Base-by-base conservation (phyloP, 64 coral and sea anemone species). In the Hydrozoanthus tunicans region DNA sequence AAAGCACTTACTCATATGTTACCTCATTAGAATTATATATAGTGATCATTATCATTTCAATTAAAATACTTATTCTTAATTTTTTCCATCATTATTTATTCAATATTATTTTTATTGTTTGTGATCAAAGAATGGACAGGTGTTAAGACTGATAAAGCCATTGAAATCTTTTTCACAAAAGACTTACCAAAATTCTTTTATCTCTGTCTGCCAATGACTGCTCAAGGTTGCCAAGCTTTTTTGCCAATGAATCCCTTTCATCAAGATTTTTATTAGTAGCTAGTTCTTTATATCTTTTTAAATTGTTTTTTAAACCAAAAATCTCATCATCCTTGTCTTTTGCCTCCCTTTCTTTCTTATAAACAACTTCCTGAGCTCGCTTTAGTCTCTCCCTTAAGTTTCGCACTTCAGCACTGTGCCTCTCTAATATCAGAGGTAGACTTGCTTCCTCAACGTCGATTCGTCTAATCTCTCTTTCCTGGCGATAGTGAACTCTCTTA, bases 321-420 rank as follows among this genome's bases (percentile, higher is more conserved):
- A 96, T 92, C 71, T 91, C 92, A 25, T 66, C 62, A 62, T 99
- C 97, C 58, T 81, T 62, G 7, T 90, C 94, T 24, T 81, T 83
- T 5, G 94, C 81, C 58, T 99, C 94, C 14, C 79, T 91, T n/a
- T 99, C 97, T 58, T 99, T 99, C 54, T 70, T 91, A 20, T 72
- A 43, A 32, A 93, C 79, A 53, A 86, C 68, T 5, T 93, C 82
- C 74, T 99, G 94, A 73, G 88, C 89, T 77, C 81, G 62, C 25
- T 91, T 86, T n/a, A 99, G 60, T 75, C 94, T 79, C 86, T 99
- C 92, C 52, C 94, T 90, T n/a, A 95, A 90, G 11, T 90, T 96
- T 25, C 90, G 70, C 76, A 96, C 83, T 86, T 99, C 97, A 12
- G 94, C 91, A 85, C 94, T 96, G 80, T 98, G 96, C n/a, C 94